Evolutionary conservation across 1,140 invertebrate species (phyloP).

Genomic region (Wiebesia pumilae): DNA sequence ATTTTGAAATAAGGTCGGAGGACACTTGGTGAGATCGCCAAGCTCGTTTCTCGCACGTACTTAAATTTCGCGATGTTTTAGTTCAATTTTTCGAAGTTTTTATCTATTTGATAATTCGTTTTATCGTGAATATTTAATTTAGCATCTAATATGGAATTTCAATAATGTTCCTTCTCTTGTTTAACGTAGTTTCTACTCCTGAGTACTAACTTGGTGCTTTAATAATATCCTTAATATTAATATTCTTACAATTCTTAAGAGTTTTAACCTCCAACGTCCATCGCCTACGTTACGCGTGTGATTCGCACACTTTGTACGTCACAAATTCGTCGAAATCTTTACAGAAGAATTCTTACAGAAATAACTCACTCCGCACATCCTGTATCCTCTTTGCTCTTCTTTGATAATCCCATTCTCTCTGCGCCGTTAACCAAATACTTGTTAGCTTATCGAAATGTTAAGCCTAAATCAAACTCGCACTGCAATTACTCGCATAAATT

Average conservation of each 20-base stretch:
- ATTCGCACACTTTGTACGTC: not conserved
- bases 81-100: too few species aligned
- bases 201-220: constrained; percentile 27
- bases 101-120: not conserved
- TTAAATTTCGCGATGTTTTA: not conserved
- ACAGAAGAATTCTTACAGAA: not conserved
- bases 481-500: not conserved
- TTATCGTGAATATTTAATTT: constrained; percentile 17
- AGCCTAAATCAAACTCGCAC: not conserved
- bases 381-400: not conserved
- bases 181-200: not conserved
- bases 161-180: not conserved
- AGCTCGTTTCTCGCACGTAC: too few species aligned
- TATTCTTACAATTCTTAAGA: not conserved
- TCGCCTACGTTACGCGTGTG: not conserved
- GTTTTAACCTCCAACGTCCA: not conserved
- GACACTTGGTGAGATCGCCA: too few species aligned
- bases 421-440: not conserved
- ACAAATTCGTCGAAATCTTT: not conserved
- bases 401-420: not conserved
- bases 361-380: not conserved
- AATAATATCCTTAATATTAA: not conserved
- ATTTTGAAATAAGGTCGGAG: too few species aligned
- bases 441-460: constrained; percentile 10
- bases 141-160: not conserved